A percentile compares a stretch with the other conserved stretches of the same genome.
These are phyloP conservation scores for Polymixis lichenea DNA, from an alignment of 2,888 invertebrate species.

Conservation along the genomic window DNA sequence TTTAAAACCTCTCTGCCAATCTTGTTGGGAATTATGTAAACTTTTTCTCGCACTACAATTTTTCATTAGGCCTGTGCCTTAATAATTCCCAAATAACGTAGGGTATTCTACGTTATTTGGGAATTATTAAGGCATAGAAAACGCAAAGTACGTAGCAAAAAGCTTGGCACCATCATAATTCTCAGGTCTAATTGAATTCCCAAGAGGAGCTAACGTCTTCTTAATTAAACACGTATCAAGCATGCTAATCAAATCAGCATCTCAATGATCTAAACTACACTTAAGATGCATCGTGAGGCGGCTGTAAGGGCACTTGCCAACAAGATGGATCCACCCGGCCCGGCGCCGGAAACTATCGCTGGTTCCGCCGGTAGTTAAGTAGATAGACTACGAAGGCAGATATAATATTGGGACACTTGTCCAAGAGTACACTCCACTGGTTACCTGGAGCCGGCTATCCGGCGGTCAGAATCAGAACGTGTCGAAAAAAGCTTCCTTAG, in stretches of 20 bases:
- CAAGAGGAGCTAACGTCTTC: not conserved
- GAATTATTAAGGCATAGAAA: too few species aligned
- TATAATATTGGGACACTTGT: too few species aligned
- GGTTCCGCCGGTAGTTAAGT: not conserved
- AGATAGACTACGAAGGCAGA: not conserved
- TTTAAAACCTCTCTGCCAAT: not conserved
- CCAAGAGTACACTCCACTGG: too few species aligned
- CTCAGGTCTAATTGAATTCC: not conserved
- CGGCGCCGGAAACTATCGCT: not conserved
- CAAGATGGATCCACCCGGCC: not conserved
- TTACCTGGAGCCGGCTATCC: too few species aligned
- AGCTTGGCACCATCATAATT: too few species aligned
- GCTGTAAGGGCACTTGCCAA: slow-evolving; percentile 19
- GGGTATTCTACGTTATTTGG: too few species aligned
- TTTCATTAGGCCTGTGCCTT: not conserved
- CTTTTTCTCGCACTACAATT: not conserved
- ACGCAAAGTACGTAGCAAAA: not conserved
- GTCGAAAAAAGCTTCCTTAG: too few species aligned
- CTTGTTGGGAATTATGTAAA: not conserved
- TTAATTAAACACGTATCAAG: slow-evolving; percentile 26
- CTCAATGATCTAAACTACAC: slow-evolving; percentile 34
- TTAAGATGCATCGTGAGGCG: not conserved
- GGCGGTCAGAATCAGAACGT: too few species aligned
- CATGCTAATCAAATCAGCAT: slow-evolving; percentile 30
- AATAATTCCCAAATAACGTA: not conserved